Percentiles rank a stretch among this genome's conserved stretches.
These are phyloP conservation scores for Poeciliopsis retropinna DNA, from an alignment of 2,113 vertebrate genomes.

Conservation along the genomic window DNA sequence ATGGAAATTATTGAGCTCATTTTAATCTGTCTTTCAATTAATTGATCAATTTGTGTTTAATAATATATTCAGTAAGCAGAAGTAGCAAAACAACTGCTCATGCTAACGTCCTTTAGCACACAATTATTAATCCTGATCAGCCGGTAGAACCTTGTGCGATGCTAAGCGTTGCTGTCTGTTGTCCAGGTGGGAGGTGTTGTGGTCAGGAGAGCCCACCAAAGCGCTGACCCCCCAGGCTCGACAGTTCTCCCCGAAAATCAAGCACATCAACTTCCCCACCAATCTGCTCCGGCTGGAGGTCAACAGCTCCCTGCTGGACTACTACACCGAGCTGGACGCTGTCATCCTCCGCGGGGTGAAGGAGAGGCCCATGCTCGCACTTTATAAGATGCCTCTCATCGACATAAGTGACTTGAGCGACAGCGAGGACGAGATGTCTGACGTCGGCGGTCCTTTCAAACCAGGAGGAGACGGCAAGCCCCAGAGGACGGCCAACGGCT, in stretches of 20 bases:
- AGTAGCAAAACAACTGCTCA: too few relatives aligned
- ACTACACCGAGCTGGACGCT: slow-evolving; percentile 97
- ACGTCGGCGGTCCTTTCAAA: slow-evolving; percentile 81
- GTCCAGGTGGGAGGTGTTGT: slow-evolving; percentile 94
- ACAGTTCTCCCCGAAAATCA: slow-evolving; percentile 94
- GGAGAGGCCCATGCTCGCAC: slow-evolving; percentile 88
- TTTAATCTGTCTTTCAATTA: too few relatives aligned
- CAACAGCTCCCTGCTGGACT: slow-evolving; percentile 94
- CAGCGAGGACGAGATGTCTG: slow-evolving; percentile 87
- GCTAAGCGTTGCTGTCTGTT: slow-evolving; percentile 10
- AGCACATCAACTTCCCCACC: slow-evolving; percentile 93
- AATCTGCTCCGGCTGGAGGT: slow-evolving; percentile 96
- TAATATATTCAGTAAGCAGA: too few relatives aligned
- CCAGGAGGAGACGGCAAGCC: slow-evolving; percentile 77
- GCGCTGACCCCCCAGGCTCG: slow-evolving; percentile 90
- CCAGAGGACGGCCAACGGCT: slow-evolving; percentile 87
- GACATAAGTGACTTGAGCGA: slow-evolving; percentile 91
- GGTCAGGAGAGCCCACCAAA: slow-evolving; percentile 91
- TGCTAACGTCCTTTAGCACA: background rate
- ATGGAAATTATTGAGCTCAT: too few relatives aligned
- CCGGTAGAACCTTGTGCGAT: too few relatives aligned
- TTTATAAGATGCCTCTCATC: slow-evolving; percentile 87
- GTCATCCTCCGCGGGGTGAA: slow-evolving; percentile 92
- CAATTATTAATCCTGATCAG: too few relatives aligned
- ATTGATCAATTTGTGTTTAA: too few relatives aligned